Evolutionary conservation across 2,888 invertebrate species (phyloP), one percentile per base, ranked within the genome.

Genomic region (Gordius sp.): DNA sequence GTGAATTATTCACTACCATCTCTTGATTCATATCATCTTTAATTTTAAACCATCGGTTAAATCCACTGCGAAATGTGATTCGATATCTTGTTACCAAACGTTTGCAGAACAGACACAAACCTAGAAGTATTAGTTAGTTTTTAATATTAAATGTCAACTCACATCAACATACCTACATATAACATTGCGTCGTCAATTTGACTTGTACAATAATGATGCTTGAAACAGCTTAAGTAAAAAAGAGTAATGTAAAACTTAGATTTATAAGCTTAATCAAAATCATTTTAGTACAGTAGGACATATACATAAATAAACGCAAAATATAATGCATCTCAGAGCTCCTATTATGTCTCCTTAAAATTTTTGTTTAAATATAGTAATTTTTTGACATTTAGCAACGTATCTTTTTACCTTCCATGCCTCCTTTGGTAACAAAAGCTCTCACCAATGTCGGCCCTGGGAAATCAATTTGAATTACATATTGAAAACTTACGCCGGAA

Each of bases 381-480:
- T n/a, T n/a, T n/a, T n/a, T n/a, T n/a, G n/a, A n/a, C n/a, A n/a
- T n/a, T n/a, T n/a, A n/a, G n/a, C n/a, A n/a, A n/a, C n/a, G n/a
- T n/a, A n/a, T n/a, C n/a, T n/a, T n/a, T n/a, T n/a, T n/a, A 47
- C 47, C 47, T n/a, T 47, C 16, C 47, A 20, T n/a, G 8, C 47
- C 47, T 47, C 47, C 47, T 47, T 47, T 47, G 16, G 47, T n/a
- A 47, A 47, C 20, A 47, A 47, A 47, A n/a, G 47, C 47, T 20
- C 47, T 47, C 20, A 47, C 47, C 4, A 47, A 23, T 4, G 20
- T 20, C 4, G 47, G 47, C 20, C 20, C 20, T 4, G 47, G 47
- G 23, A 47, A 47, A n/a, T 47, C 47, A 4, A 47, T 20, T 47
- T 47, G 47, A 47, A 47, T 47, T 4, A 47, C 47, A 47, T 18